Conservation (phyloP, 2,113 vertebrate genomes). For the Seriola quinqueradiata region DNA sequence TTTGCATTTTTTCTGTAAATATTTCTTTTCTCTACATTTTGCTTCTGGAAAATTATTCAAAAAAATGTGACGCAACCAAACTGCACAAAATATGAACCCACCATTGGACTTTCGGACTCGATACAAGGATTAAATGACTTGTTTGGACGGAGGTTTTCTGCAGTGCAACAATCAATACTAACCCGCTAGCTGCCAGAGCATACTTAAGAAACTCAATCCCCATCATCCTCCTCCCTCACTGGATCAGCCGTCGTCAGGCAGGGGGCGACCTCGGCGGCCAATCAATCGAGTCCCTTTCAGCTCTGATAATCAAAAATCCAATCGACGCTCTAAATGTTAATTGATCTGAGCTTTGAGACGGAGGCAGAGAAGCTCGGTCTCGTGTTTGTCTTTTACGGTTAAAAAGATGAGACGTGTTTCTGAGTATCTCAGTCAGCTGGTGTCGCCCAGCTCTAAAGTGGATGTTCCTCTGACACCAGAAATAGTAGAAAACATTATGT, state of each 20-base stretch:
- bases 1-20: too few species aligned
- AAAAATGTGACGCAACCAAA: too few species aligned
- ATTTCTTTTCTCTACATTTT: too few species aligned
- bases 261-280: conserved; percentile 56
- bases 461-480: neutral
- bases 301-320: conserved; percentile 80
- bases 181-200: conserved; percentile 13
- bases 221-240: conserved; percentile 45
- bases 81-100: too few species aligned
- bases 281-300: conserved; percentile 75
- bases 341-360: conserved; percentile 53
- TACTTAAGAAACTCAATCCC: conserved; percentile 49
- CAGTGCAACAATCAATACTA: conserved; percentile 21
- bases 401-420: too few species aligned
- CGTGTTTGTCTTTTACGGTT: too few species aligned
- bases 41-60: too few species aligned
- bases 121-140: conserved; percentile 15
- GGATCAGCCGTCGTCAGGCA: conserved; percentile 49
- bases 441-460: neutral
- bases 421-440: neutral
- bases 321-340: conserved; percentile 68
- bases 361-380: too few species aligned
- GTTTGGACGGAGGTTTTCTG: conserved; percentile 41
- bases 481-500: too few species aligned
- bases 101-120: neutral